Base-by-base conservation (phyloP, 2,888 invertebrate genomes). In the Emmelina monodactyla region DNA sequence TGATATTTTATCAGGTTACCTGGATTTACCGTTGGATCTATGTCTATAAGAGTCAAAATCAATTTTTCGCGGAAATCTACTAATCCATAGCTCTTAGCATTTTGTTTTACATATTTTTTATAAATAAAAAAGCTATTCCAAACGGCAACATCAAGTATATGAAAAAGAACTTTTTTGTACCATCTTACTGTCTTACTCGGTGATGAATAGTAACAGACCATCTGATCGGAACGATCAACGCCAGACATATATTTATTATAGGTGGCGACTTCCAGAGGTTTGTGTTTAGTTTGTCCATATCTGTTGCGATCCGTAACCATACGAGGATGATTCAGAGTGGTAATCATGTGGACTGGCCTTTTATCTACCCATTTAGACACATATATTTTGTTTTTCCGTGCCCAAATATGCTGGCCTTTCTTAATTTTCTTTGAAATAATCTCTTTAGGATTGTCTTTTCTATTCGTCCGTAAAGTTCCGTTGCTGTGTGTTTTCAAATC, bases 211-310 rank as follows among this genome's bases (percentile, higher is more conserved):
- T 44, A 44, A 6, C 38, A 34, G 10, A 44, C 12, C 41, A 44
- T 44, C 16, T 44, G 40, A 22, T 44, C 42, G 2, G 34, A 22
- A 2, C 39, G 31, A 33, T 42, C 42, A n/a, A 40, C 31, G 7
- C 44, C 44, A n/a, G 39, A 37, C 42, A 45, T 45, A 33, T 14
- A 40, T 30, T 37, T 30, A 16, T 43, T 42, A 31, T 43, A 46
- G 12, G 9, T 15, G 7, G 16, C 32, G 7, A 46, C 39, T 39
- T 44, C 44, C 15, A 16, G 10, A 3, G 43, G 41, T 32, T 43
- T 41, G 11, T 4, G 16, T 16, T 9, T 19, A 19, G 25, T 9
- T 25, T 35, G 25, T 19, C 37, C 37, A 32, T 11, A 30, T 33
- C 35, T 33, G 33, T 37, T 40, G 16, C 14, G 16, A 13, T 29